Evolutionary conservation across 2,888 invertebrate genomes (phyloP).

Genomic region (Hyppa rectilinea): DNA sequence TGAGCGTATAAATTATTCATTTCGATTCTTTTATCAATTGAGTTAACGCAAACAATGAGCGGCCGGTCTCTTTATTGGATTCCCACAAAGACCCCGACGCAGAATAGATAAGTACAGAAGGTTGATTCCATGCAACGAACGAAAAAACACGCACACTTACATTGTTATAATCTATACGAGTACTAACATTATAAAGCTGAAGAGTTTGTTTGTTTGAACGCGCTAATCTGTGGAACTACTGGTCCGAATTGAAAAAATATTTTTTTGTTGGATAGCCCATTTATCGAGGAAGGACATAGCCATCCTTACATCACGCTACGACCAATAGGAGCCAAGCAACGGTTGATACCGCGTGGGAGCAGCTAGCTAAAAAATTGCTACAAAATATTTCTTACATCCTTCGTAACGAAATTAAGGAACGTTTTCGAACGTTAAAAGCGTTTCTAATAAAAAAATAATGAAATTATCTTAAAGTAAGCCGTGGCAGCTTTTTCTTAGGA

Average conservation of each 20-base stretch:
- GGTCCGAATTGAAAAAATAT: too few species aligned
- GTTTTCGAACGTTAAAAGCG: background rate
- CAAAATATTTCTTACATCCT: background rate
- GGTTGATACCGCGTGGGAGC: too few species aligned
- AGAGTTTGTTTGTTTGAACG: too few species aligned
- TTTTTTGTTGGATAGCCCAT: too few species aligned
- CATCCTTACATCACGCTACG: too few species aligned
- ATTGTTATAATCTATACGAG: too few species aligned
- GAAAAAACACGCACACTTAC: background rate
- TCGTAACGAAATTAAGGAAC: background rate
- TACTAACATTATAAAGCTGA: too few species aligned
- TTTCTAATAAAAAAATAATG: background rate
- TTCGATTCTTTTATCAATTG: constrained; percentile 68
- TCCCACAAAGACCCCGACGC: constrained; percentile 41
- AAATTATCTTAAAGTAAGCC: background rate
- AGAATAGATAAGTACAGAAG: constrained; percentile 7
- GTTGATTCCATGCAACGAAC: background rate
- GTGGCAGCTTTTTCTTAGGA: too few species aligned
- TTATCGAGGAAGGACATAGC: too few species aligned
- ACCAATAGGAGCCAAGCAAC: too few species aligned
- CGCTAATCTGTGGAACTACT: too few species aligned
- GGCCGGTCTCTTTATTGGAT: constrained; percentile 62
- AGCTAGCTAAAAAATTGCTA: background rate
- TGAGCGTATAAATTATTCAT: constrained; percentile 66
- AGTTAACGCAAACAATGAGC: constrained; percentile 66